Conservation (phyloP, 1,140 invertebrate genomes). For the Diploscapter pachys region DNA sequence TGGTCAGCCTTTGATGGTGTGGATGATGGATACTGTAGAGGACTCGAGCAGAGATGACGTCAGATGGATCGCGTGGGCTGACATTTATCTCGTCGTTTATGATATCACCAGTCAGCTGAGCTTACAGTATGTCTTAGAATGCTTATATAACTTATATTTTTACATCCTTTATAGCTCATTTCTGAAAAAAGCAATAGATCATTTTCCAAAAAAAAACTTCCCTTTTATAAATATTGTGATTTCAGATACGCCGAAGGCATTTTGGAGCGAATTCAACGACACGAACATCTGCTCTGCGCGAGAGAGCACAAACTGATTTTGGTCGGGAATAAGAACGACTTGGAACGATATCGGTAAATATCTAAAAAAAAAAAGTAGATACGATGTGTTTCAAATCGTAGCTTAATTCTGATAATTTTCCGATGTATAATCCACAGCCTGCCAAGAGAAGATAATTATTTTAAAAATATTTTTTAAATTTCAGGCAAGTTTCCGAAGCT, state of each 20-base stretch:
- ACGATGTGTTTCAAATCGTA: not conserved
- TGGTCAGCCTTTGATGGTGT: conserved; percentile 59
- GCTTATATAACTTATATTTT: not conserved
- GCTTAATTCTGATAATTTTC: too few relatives aligned
- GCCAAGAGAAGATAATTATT: too few relatives aligned
- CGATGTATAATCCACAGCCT: too few relatives aligned
- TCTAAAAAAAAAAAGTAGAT: conserved; percentile 5
- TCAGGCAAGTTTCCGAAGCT: conserved; percentile 34
- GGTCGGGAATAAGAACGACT: conserved; percentile 63
- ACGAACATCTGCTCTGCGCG: conserved; percentile 51
- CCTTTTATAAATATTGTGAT: not conserved
- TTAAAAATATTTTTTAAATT: not conserved
- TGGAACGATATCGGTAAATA: conserved; percentile 62
- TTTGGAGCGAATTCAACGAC: conserved; percentile 58
- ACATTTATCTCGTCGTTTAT: conserved; percentile 61
- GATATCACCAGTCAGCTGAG: conserved; percentile 60
- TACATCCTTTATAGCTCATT: not conserved
- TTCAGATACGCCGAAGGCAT: conserved; percentile 55
- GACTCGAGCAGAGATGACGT: conserved; percentile 60
- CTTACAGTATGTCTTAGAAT: conserved; percentile 55
- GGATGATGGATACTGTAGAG: conserved; percentile 63
- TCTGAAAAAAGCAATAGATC: not conserved
- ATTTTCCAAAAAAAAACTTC: not conserved
- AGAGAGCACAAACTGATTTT: conserved; percentile 59
- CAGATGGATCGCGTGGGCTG: conserved; percentile 62